These are phyloP conservation scores for Mythimna impura DNA, from an alignment of 2,888 invertebrate species.

Conservation along the genomic window DNA sequence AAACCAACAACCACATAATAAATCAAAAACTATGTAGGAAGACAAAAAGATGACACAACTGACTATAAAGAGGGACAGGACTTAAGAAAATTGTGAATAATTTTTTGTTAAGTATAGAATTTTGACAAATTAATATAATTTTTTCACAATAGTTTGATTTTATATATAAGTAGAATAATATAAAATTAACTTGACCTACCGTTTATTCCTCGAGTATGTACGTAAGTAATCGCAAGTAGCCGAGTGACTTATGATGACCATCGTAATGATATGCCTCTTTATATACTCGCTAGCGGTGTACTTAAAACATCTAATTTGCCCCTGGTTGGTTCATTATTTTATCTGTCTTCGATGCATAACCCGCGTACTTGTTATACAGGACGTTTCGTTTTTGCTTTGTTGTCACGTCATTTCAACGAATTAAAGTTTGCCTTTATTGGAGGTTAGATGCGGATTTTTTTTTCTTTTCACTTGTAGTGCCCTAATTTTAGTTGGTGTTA, in stretches of 20 bases:
- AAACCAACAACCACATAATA: not conserved
- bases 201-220: conserved; percentile 61
- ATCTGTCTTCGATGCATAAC: conserved; percentile 78
- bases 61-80: too few species aligned
- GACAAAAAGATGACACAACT: not conserved
- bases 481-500: too few species aligned
- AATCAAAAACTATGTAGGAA: not conserved
- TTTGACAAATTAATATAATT: not conserved
- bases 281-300: conserved; percentile 77
- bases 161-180: conserved; percentile 1
- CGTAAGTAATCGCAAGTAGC: conserved; percentile 69
- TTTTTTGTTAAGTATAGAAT: not conserved
- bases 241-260: conserved; percentile 78
- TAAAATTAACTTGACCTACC: conserved; percentile 70
- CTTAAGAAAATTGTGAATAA: not conserved
- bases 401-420: not conserved
- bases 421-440: not conserved
- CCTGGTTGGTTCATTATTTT: conserved; percentile 79
- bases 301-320: conserved; percentile 83
- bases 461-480: not conserved
- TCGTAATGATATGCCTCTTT: conserved; percentile 76
- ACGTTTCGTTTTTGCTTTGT: conserved; percentile 39
- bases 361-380: conserved; percentile 65
- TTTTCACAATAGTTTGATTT: not conserved
- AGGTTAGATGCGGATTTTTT: not conserved